Conservation (phyloP, 2,888 invertebrate genomes). For the Pyrrhia umbra region DNA sequence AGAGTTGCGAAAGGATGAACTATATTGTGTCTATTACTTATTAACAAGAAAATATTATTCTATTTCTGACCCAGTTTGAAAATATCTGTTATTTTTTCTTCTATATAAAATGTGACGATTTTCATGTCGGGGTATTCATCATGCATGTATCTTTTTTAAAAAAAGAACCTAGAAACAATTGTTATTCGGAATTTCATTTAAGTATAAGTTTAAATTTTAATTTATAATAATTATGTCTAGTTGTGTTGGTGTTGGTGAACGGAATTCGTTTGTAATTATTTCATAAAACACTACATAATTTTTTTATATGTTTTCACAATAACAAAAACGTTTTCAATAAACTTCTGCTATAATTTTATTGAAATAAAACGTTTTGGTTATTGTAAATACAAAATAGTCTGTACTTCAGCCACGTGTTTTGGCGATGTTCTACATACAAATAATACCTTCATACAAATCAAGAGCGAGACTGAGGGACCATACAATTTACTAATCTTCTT, state of each 20-base stretch:
- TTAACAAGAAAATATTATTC: background rate
- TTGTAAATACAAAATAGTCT: background rate
- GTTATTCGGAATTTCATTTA: too few species aligned
- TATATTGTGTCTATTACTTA: conserved; percentile 1
- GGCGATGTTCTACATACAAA: background rate
- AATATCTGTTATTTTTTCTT: background rate
- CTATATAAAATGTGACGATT: background rate
- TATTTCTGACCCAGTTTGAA: background rate
- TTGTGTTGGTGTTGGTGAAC: background rate
- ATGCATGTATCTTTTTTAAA: background rate
- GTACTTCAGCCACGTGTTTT: background rate
- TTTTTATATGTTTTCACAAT: background rate
- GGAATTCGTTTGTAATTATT: background rate
- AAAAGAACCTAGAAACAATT: too few species aligned
- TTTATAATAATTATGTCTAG: too few species aligned
- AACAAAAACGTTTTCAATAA: background rate
- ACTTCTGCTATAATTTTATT: background rate
- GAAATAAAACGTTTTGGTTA: too few species aligned
- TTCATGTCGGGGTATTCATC: background rate
- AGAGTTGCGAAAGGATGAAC: conserved; percentile 6
- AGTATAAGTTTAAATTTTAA: too few species aligned
- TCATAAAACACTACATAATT: background rate
- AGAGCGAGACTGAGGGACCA: background rate
- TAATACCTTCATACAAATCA: conserved; percentile 1
- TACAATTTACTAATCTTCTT: conserved; percentile 10